Base-by-base conservation (phyloP, 2,888 invertebrate genomes). In the Eupithecia subumbrata region DNA sequence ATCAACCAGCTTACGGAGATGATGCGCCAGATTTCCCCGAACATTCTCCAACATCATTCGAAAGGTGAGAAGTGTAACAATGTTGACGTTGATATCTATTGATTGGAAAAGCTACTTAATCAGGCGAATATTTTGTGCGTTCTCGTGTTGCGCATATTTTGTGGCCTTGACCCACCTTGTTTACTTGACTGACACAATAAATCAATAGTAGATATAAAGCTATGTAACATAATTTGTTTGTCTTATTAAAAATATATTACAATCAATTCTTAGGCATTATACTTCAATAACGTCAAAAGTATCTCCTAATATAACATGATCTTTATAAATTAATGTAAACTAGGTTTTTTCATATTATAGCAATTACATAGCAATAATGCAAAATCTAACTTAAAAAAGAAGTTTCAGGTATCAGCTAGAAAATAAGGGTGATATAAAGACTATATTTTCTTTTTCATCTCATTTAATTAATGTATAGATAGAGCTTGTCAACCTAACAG, bases 21-120 rank as follows among this genome's bases (percentile, higher is more conserved):
- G 90, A 90, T 75, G 86, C 85, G 43, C 86, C 88, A 9, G 88
- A 88, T 48, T 82, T 87, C 69, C 71, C 84, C 18, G 88, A 89
- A 80, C 86, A 83, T 79, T 78, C 72, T 78, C 75, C 78, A 70
- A 72, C 79, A 60, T 79, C 56, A 69, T 81, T 74, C 68, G 86
- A 88, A 82, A 88, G 87, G 93, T 91, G 82, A 76, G 16, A 71
- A 11, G 34, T 64, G 18, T 67, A 37, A 4, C 5, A 37, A 64
- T 64, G 9, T 34, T 64, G 34, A 34, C 56, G 34, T 34, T 34
- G 34, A 18, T 64, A 16, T 8, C 34, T 34, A 34, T 18, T 30
- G 64, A 60, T 56, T 60, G 12, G 52, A 56, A 56, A 56, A 0
- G 25, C 22, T 30, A 14, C 60, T 22, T 22, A 11, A 56, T 7